Evolutionary conservation across 2,888 invertebrate genomes (phyloP).

Genomic region (Tiliacea citrago): DNA sequence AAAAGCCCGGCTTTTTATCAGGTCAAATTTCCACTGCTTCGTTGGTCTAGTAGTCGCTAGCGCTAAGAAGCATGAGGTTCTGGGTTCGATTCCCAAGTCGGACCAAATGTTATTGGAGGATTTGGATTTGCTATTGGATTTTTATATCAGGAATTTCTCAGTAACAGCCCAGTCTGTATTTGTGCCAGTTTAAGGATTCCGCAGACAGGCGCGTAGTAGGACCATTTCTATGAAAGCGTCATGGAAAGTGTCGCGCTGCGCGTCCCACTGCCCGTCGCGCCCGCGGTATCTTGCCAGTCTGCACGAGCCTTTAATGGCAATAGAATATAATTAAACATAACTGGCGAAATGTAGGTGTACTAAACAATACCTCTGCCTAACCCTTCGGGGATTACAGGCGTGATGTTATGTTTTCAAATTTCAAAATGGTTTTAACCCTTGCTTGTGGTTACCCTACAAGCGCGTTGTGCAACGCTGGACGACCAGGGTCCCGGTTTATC

Average conservation of each 20-base stretch:
- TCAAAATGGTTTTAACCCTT: too few species aligned
- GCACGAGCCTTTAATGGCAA: background rate
- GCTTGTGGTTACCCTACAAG: too few species aligned
- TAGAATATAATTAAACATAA: background rate
- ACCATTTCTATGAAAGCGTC: too few species aligned
- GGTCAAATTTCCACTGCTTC: too few species aligned
- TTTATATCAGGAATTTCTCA: background rate
- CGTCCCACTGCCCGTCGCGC: too few species aligned
- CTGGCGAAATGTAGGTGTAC: too few species aligned
- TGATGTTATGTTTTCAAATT: background rate
- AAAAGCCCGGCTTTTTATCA: background rate
- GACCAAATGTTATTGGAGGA: too few species aligned
- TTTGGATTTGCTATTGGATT: background rate
- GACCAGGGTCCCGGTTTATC: conserved; percentile 60
- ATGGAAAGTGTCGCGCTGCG: too few species aligned
- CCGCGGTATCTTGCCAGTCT: too few species aligned
- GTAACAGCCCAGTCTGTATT: background rate
- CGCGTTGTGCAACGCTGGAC: conserved; percentile 62
- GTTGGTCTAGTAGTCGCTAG: background rate
- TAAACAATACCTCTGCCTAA: too few species aligned
- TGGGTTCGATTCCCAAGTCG: background rate
- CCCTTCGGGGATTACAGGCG: too few species aligned
- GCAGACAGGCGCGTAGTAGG: too few species aligned
- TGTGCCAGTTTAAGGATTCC: background rate
- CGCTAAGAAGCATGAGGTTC: background rate